phyloP scores from a whole-genome alignment of 2,113 vertebrate genomes.

The Pelobates fuscus region DNA sequence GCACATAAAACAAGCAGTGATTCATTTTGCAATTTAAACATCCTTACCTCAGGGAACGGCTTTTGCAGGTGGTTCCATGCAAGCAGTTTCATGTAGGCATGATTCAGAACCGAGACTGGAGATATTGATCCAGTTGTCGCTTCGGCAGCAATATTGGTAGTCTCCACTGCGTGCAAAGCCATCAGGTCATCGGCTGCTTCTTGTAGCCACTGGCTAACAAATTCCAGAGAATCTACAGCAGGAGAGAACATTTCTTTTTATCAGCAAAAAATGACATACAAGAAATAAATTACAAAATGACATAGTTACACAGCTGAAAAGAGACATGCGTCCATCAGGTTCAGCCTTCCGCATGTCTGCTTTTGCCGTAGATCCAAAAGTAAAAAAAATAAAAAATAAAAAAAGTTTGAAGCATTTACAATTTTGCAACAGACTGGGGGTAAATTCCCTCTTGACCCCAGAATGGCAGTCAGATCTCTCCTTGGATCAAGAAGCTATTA shows the following conservation, averaged over 20 bases:
- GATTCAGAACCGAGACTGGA: constrained; percentile 76
- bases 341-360: too few relatives aligned
- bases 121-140: constrained; percentile 56
- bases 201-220: constrained; percentile 87
- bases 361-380: too few relatives aligned
- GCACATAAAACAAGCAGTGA: too few relatives aligned
- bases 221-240: constrained; percentile 85
- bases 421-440: too few relatives aligned
- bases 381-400: too few relatives aligned
- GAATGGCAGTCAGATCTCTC: too few relatives aligned
- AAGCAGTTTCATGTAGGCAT: constrained; percentile 87
- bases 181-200: constrained; percentile 75
- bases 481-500: too few relatives aligned
- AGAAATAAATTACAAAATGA: too few relatives aligned
- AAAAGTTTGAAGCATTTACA: too few relatives aligned
- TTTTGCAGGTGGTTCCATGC: constrained; percentile 82
- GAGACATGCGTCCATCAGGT: too few relatives aligned
- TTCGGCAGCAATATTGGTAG: constrained; percentile 35
- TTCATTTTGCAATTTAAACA: constrained; percentile 33
- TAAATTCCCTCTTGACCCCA: too few relatives aligned
- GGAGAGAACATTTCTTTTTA: not conserved
- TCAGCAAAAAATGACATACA: not conserved
- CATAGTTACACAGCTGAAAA: too few relatives aligned
- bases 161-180: constrained; percentile 53
- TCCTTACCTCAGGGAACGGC: constrained; percentile 90